Evolutionary conservation across 1,140 invertebrate genomes (phyloP).

Genomic region (Lanistes nyassanus): DNA sequence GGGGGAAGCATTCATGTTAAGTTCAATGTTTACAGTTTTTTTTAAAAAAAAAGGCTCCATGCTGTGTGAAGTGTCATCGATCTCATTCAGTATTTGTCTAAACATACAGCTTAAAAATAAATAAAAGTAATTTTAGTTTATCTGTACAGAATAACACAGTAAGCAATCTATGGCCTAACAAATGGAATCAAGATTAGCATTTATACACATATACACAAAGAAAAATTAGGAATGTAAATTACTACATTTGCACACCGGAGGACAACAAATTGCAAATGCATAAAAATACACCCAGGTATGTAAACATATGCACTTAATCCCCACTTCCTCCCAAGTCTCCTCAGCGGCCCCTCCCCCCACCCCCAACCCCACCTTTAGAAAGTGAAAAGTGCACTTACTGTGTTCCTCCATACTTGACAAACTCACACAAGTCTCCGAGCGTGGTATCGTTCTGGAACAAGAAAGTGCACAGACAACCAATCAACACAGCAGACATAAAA

Average conservation of each 20-base stretch:
- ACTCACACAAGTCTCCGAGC: conserved; percentile 55
- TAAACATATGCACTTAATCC: no score
- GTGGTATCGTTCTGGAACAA: conserved; percentile 33
- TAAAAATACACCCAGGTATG: no score
- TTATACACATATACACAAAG: background rate
- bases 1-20: no score
- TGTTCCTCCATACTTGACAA: conserved; percentile 62
- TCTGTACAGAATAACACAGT: no score
- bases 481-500: no score
- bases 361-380: conserved; percentile 81
- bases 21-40: no score
- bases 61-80: no score
- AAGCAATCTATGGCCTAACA: no score
- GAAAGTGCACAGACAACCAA: background rate
- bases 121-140: no score
- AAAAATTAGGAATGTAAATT: background rate
- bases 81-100: no score
- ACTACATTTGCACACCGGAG: background rate
- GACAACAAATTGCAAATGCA: background rate
- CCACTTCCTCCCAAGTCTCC: conserved; percentile 81
- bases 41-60: no score
- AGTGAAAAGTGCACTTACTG: conserved; percentile 77
- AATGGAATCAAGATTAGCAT: background rate
- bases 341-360: conserved; percentile 89
- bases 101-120: no score